Base-by-base conservation (phyloP, 2,888 invertebrate genomes). In the Acleris literana region DNA sequence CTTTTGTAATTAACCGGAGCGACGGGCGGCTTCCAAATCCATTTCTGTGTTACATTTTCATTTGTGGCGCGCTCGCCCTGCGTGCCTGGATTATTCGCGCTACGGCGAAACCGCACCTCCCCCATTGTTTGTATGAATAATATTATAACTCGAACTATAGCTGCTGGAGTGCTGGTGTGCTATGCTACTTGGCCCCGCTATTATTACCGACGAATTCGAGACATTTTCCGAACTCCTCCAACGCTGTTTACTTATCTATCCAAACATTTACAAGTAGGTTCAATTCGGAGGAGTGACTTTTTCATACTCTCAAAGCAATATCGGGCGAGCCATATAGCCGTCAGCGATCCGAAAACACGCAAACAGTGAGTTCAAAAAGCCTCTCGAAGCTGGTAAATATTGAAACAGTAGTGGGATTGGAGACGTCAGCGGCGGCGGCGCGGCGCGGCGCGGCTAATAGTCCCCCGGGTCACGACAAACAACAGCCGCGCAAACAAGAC, bases 11-110 rank as follows among this genome's bases (percentile, higher is more conserved):
- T 92, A 92, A 92, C 92, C 91, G 91, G 88, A 90, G 92, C 92
- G 90, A 90, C 92, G 90, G 90, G 90, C 90, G 91, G 92, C 91
- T 90, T 91, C 92, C 91, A 90, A 92, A 92, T 92, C 92, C 92
- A 92, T 92, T 92, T 92, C 92, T 90, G 88, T 92, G 92, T 92
- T 91, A 92, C 92, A 92, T 92, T 92, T 92, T 92, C 92, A 92
- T 92, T 92, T 92, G 92, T 80, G 92, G 92, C 86, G 82, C 86
- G 82, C 82, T 84, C 82, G 83, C 83, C 82, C 82, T 77, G 82
- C 78, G 80, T 82, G 77, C 78, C 72, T 78, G 86, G 86, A 89
- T 88, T 89, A 88, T 82, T 82, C 78, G 79, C 83, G 84, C 83
- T 79, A 77, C 85, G 77, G 81, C 82, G 79, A 78, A 81, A 84